Conservation (phyloP, 2,888 invertebrate species). For the Phortica magna region DNA sequence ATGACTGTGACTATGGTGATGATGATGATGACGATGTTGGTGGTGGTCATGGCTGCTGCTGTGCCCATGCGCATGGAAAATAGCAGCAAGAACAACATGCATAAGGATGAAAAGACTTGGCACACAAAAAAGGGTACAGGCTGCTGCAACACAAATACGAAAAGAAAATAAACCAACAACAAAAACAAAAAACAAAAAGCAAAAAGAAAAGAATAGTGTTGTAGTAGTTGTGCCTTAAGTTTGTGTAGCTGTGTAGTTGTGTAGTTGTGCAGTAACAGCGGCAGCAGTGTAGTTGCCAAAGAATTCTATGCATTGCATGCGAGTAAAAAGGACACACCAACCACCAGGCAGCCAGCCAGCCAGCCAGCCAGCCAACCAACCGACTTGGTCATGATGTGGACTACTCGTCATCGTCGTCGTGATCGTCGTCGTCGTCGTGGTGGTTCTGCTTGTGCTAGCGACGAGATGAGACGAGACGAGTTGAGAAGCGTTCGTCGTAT, state of each 20-base stretch:
- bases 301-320: conserved; percentile 12
- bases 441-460: no score
- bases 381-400: not conserved
- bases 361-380: not conserved
- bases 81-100: conserved; percentile 49
- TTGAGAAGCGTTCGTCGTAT: not conserved
- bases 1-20: not conserved
- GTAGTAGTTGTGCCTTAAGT: not conserved
- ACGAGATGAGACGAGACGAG: no score
- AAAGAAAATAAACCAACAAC: not conserved
- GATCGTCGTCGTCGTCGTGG: no score
- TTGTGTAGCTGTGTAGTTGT: not conserved
- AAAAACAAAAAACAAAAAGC: conserved; percentile 37
- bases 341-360: not conserved
- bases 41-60: conserved; percentile 52
- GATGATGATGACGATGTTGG: conserved; percentile 34
- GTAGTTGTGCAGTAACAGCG: not conserved
- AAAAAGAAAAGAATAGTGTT: not conserved
- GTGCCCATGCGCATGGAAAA: conserved; percentile 72
- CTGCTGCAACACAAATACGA: not conserved
- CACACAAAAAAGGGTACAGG: conserved; percentile 38
- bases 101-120: conserved; percentile 41
- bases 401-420: not conserved
- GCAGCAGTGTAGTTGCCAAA: conserved; percentile 5
- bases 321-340: conserved; percentile 22